Percentiles rank a stretch among this genome's conserved stretches.
phyloP scores from a whole-genome alignment of 2,113 vertebrate genomes.

The Epinephelus cyanopodus region DNA sequence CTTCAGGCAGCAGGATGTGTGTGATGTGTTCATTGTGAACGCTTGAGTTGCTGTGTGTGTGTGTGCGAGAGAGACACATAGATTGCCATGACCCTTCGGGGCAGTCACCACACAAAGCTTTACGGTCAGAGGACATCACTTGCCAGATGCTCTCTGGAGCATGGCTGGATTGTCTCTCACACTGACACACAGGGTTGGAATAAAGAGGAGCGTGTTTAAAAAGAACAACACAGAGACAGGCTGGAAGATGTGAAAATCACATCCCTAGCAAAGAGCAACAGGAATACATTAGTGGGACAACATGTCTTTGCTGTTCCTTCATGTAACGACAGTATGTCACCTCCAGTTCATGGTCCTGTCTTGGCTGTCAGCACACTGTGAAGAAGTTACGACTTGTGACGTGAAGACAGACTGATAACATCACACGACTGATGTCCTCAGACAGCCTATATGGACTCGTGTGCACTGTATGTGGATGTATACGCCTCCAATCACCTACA shows the following conservation, averaged over 20 bases:
- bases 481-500: not conserved
- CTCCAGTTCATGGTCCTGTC: conserved; percentile 4
- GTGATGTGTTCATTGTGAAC: conserved; percentile 7
- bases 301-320: not conserved
- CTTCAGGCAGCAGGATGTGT: conserved; percentile 16
- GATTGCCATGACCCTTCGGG: conserved; percentile 33
- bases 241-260: not conserved
- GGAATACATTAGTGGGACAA: not conserved
- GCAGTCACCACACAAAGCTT: conserved; percentile 51
- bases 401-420: not conserved
- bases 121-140: conserved; percentile 52
- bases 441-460: not conserved
- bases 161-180: conserved; percentile 3
- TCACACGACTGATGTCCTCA: not conserved
- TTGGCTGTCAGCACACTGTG: conserved; percentile 2
- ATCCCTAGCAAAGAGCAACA: not conserved
- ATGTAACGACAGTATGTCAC: conserved; percentile 33
- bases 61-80: not conserved
- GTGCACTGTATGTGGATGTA: not conserved
- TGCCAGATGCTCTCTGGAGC: conserved; percentile 52
- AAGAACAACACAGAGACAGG: not conserved
- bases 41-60: conserved; percentile 5
- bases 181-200: not conserved
- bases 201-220: not conserved
- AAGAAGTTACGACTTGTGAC: conserved; percentile 2